These are phyloP conservation scores for Drosophila bocki DNA, from an alignment of 1,140 invertebrate genomes.

Conservation along the genomic window DNA sequence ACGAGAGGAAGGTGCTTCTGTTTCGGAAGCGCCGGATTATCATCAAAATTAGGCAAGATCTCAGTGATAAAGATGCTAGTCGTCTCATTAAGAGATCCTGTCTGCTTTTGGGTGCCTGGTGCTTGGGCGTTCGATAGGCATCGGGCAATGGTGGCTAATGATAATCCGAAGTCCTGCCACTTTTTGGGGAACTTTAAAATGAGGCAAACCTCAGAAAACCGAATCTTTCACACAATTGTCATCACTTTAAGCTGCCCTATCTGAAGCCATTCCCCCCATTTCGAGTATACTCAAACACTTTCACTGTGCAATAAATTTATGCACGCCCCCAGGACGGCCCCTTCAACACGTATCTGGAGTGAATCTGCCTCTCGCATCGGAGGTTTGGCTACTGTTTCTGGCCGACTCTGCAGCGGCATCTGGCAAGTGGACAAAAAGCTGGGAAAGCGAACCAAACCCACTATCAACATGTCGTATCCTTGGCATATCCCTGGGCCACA, in stretches of 20 bases:
- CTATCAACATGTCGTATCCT: conserved; percentile 81
- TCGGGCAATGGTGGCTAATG: conserved; percentile 20
- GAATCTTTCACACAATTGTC: conserved; percentile 25
- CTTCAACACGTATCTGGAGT: conserved; percentile 45
- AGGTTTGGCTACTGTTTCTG: conserved; percentile 65
- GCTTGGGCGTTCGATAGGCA: conserved; percentile 44
- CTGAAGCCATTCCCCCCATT: conserved; percentile 14
- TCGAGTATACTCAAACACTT: conserved; percentile 17
- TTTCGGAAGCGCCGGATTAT: conserved; percentile 74
- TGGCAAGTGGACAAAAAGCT: conserved; percentile 51
- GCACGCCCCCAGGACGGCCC: conserved; percentile 51
- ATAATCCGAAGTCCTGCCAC: not conserved
- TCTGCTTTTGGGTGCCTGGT: not conserved
- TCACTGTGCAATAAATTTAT: conserved; percentile 57
- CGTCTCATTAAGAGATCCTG: conserved; percentile 51
- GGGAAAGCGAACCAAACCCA: conserved; percentile 45
- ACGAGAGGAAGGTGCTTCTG: conserved; percentile 34
- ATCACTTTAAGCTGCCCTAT: conserved; percentile 19
- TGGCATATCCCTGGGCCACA: conserved; percentile 76
- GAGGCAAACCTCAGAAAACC: not conserved
- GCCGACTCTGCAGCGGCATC: conserved; percentile 42
- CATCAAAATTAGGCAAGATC: conserved; percentile 71
- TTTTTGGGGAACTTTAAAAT: conserved; percentile 6
- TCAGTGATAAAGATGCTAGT: conserved; percentile 50
- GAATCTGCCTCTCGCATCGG: conserved; percentile 34